Evolutionary conservation across 2,888 invertebrate genomes (phyloP), one percentile per base, ranked within the genome.

Genomic region (Abrostola tripartita): DNA sequence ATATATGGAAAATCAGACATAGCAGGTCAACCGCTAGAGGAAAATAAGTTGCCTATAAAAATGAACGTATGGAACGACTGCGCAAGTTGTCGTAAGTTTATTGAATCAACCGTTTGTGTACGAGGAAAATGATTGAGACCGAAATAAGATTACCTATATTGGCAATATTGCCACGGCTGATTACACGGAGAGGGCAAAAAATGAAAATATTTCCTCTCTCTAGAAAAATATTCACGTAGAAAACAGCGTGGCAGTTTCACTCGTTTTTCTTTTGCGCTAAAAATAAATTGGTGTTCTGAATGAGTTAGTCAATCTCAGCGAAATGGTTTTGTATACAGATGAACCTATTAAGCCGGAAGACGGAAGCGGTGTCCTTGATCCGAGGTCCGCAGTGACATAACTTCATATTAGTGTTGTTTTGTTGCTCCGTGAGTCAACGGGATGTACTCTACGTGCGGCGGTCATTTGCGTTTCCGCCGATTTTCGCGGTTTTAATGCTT

Each of bases 311-410:
- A 66, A 65, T 72, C 61, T 58, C 61, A 55, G 50, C 49, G 75
- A 61, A 72, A 65, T 38, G 76, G 57, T 52, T 65, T 65, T 70
- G 72, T 72, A 75, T 74, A 65, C 60, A 65, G 75, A 72, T 72
- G 65, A 65, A 71, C 59, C 44, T 65, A 61, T 70, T 66, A 71
- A 56, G 61, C 63, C 54, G 65, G 76, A 64, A 71, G 76, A 73
- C 81, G 88, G 86, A 83, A 81, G 71, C 65, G 61, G 42, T 71
- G 87, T 81, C 89, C 88, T 88, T 88, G 85, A 52, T 69, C 62
- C 67, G 53, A 61, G 14, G 49, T 65, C 49, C 44, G 61, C 65
- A 72, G 78, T 85, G 80, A 82, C 81, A 85, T 86, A 84, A 84
- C 79, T 56, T 49, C 37, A 51, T 71, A 77, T 61, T 61, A 58